phyloP scores from a whole-genome alignment of 2,113 vertebrate species.

The Paratilapia polleni region DNA sequence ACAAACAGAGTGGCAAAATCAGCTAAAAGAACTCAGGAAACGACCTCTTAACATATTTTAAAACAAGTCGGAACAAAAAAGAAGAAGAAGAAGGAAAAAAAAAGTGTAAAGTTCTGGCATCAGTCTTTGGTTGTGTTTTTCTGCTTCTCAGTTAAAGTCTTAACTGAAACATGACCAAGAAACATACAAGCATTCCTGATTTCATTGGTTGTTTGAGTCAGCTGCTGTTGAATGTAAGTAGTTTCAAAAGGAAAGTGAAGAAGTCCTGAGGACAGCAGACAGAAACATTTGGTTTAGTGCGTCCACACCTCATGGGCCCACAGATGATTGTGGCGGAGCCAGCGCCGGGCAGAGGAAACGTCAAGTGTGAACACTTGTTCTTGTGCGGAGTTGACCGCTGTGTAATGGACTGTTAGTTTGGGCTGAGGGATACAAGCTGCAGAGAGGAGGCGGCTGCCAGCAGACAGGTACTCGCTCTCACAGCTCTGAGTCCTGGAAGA shows the following conservation, averaged over 20 bases:
- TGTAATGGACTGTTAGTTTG: conserved; percentile 87
- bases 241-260: not conserved
- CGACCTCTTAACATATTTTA: not conserved
- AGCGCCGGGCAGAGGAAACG: conserved; percentile 82
- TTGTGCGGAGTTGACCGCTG: conserved; percentile 82
- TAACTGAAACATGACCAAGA: not conserved
- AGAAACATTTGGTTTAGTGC: not conserved
- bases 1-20: conserved; percentile 4
- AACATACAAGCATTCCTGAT: conserved; percentile 11
- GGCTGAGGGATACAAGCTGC: conserved; percentile 86
- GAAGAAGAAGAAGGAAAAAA: not conserved
- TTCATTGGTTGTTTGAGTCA: conserved; percentile 10
- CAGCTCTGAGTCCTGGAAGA: conserved; percentile 57
- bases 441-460: conserved; percentile 84
- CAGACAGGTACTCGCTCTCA: conserved; percentile 83
- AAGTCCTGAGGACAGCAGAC: not conserved
- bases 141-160: not conserved
- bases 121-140: conserved; percentile 7
- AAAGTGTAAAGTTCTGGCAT: not conserved
- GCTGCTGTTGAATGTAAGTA: not conserved
- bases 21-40: conserved; percentile 25
- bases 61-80: conserved; percentile 13
- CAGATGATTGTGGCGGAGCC: conserved; percentile 88
- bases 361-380: conserved; percentile 91
- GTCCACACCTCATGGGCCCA: conserved; percentile 91